These are phyloP conservation scores for Oryctes rhinoceros DNA, from an alignment of 1,140 invertebrate species.

Conservation along the genomic window DNA sequence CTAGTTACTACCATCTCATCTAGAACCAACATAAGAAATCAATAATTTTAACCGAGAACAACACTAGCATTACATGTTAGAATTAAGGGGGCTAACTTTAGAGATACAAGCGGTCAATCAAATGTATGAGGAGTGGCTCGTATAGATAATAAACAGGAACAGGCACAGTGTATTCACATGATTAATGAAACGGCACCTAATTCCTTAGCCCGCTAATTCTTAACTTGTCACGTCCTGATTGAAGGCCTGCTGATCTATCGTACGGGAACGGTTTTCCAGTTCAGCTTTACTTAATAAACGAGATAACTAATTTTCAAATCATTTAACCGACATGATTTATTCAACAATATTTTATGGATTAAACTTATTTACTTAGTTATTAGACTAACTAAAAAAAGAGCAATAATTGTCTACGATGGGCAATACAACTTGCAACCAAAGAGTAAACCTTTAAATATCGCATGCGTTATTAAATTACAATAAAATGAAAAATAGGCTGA, in stretches of 20 bases:
- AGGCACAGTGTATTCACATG: slow-evolving; percentile 47
- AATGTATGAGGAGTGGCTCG: slow-evolving; percentile 47
- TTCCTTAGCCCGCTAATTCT: slow-evolving; percentile 54
- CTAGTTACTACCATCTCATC: slow-evolving; percentile 86
- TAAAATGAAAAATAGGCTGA: too few species aligned
- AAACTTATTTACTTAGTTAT: neutral
- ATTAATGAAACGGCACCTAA: slow-evolving; percentile 55
- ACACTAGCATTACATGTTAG: slow-evolving; percentile 28
- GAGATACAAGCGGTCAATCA: slow-evolving; percentile 48
- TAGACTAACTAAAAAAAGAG: neutral
- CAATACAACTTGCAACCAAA: too few species aligned
- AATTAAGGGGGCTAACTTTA: slow-evolving; percentile 1
- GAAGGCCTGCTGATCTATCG: slow-evolving; percentile 36
- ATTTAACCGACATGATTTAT: slow-evolving; percentile 48
- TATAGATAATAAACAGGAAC: slow-evolving; percentile 39
- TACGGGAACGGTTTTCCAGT: slow-evolving; percentile 13
- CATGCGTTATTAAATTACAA: too few species aligned
- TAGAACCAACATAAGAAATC: slow-evolving; percentile 56
- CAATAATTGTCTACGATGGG: too few species aligned
- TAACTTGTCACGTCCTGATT: slow-evolving; percentile 52
- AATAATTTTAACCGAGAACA: slow-evolving; percentile 15
- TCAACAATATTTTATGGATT: neutral
- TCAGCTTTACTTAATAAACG: slow-evolving; percentile 20
- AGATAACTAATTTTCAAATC: slow-evolving; percentile 48
- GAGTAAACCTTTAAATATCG: too few species aligned